Percentiles rank a stretch among this genome's conserved stretches.
Conservation (phyloP, 2,888 invertebrate species). For the Mycogona germanica region DNA sequence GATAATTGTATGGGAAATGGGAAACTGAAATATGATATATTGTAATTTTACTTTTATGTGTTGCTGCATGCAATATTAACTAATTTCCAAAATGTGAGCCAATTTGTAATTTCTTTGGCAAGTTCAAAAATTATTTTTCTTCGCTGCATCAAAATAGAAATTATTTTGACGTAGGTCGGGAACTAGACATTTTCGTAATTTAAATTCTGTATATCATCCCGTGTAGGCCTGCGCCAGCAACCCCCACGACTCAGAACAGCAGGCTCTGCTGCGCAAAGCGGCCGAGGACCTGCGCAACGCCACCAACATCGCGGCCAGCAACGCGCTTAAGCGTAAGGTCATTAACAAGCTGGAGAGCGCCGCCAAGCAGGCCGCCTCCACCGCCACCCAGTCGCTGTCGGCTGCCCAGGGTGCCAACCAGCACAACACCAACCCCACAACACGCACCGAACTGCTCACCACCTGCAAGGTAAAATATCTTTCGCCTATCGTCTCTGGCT, state of each 20-base stretch:
- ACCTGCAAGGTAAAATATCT: slow-evolving; percentile 47
- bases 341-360: slow-evolving; percentile 51
- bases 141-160: not conserved
- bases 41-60: no score
- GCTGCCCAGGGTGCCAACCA: slow-evolving; percentile 70
- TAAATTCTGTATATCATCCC: slow-evolving; percentile 13
- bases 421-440: slow-evolving; percentile 53
- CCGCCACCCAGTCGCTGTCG: slow-evolving; percentile 81
- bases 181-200: not conserved
- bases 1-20: no score
- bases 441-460: slow-evolving; percentile 55
- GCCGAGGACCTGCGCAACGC: slow-evolving; percentile 89
- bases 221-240: slow-evolving; percentile 65
- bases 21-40: no score
- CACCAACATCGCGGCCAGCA: slow-evolving; percentile 70
- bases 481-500: not conserved
- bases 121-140: not conserved
- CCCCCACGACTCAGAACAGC: slow-evolving; percentile 67
- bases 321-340: slow-evolving; percentile 58
- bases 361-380: slow-evolving; percentile 72
- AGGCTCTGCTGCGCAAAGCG: slow-evolving; percentile 69
- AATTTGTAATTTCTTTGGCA: no score
- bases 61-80: no score
- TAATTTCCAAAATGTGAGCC: no score
- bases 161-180: not conserved